Percentiles rank a stretch among this genome's conserved stretches.
phyloP scores from a whole-genome alignment of 2,888 invertebrate genomes.

The Drosophila paracracens region DNA sequence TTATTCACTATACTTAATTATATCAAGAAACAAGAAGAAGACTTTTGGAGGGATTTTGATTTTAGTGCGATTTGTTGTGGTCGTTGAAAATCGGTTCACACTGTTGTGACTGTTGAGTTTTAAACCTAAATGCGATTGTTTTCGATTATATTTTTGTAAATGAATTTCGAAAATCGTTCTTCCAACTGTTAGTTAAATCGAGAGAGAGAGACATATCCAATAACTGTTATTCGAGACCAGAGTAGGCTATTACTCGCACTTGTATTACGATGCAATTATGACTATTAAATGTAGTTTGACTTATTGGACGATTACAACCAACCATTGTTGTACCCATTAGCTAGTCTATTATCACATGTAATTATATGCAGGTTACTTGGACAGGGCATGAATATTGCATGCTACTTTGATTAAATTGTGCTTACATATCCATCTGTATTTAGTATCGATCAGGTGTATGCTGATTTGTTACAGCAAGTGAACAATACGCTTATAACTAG shows the following conservation, averaged over 20 bases:
- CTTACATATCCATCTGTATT: not conserved
- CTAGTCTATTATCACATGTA: not conserved
- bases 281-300: not conserved
- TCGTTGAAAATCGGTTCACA: no score
- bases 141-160: not conserved
- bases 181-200: not conserved
- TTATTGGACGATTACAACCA: not conserved
- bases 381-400: not conserved
- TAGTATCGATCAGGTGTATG: constrained; percentile 12
- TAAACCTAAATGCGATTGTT: not conserved
- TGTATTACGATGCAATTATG: not conserved
- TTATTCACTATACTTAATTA: not conserved
- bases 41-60: not conserved
- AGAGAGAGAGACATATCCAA: no score
- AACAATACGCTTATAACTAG: constrained; percentile 9
- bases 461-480: constrained; percentile 12
- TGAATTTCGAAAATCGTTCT: not conserved
- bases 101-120: not conserved
- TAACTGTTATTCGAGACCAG: not conserved
- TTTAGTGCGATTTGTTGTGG: not conserved
- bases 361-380: not conserved
- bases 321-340: not conserved
- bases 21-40: not conserved
- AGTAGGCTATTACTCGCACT: not conserved
- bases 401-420: not conserved